These are phyloP conservation scores for Cyaniris semiargus DNA, from an alignment of 2,888 invertebrate genomes.

Conservation along the genomic window DNA sequence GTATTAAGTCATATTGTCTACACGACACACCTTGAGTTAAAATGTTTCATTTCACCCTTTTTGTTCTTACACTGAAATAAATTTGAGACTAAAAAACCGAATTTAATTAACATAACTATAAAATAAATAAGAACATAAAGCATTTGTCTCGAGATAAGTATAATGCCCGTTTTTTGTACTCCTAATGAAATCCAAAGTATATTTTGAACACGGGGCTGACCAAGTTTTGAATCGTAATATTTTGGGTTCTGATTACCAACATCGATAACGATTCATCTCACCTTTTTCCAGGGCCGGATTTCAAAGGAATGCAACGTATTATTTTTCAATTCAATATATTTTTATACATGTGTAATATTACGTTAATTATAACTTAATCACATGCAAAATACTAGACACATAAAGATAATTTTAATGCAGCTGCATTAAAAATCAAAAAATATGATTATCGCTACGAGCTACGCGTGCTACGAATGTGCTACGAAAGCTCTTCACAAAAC, in stretches of 20 bases:
- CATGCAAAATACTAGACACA: not conserved
- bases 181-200: conserved; percentile 70
- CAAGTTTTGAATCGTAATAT: conserved; percentile 81
- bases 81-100: not conserved
- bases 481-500: not conserved
- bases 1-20: not conserved
- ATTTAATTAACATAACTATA: conserved; percentile 48
- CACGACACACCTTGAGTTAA: not conserved
- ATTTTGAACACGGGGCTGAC: conserved; percentile 73
- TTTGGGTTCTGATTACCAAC: conserved; percentile 78
- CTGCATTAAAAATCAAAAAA: not conserved
- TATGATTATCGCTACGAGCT: not conserved
- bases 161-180: conserved; percentile 69
- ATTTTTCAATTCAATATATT: not conserved
- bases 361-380: not conserved
- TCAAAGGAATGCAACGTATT: not conserved
- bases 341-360: not conserved
- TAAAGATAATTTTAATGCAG: not conserved
- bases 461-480: not conserved
- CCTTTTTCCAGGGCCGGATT: conserved; percentile 63
- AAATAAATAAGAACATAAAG: conserved; percentile 57
- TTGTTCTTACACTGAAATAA: not conserved
- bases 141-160: conserved; percentile 62
- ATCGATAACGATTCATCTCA: conserved; percentile 77
- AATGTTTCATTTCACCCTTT: not conserved